Percentiles rank a stretch among this genome's conserved stretches.
These are phyloP conservation scores for Loxodonta africana DNA, from an alignment of 2,113 vertebrate species.

Conservation along the genomic window DNA sequence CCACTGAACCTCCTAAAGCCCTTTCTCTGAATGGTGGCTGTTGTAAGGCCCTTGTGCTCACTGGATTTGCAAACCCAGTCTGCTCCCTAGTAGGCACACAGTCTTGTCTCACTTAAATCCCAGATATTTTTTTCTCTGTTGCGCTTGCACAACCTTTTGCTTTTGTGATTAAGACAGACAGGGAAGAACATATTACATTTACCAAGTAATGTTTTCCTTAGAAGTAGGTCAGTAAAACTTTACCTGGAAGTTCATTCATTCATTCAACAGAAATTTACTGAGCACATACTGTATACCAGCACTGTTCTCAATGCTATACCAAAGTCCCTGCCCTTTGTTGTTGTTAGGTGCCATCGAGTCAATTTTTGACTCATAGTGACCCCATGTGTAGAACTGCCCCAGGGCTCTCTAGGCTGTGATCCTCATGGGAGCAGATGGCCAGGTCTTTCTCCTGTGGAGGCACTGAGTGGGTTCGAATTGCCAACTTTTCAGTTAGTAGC, in stretches of 20 bases:
- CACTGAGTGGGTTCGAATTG: neutral
- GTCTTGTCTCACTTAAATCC: neutral
- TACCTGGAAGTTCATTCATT: neutral
- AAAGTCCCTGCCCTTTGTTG: neutral
- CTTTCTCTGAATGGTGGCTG: neutral
- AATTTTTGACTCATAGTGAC: neutral
- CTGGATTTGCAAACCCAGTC: neutral
- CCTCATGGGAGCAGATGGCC: neutral
- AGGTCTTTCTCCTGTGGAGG: neutral
- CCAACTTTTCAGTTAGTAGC: neutral
- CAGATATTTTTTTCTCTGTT: neutral
- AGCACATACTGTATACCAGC: neutral
- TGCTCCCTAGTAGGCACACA: neutral
- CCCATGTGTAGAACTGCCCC: neutral
- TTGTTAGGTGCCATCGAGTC: neutral
- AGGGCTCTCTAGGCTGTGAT: neutral
- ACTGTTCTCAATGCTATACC: neutral
- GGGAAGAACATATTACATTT: neutral
- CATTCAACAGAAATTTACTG: slow-evolving; percentile 11
- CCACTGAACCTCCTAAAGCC: neutral
- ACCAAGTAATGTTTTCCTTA: neutral
- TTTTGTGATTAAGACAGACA: neutral
- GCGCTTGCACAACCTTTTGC: neutral
- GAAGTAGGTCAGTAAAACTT: neutral
- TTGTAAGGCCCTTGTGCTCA: neutral